Conservation (phyloP, 1,140 invertebrate species). For the Eriocheir sinensis region DNA sequence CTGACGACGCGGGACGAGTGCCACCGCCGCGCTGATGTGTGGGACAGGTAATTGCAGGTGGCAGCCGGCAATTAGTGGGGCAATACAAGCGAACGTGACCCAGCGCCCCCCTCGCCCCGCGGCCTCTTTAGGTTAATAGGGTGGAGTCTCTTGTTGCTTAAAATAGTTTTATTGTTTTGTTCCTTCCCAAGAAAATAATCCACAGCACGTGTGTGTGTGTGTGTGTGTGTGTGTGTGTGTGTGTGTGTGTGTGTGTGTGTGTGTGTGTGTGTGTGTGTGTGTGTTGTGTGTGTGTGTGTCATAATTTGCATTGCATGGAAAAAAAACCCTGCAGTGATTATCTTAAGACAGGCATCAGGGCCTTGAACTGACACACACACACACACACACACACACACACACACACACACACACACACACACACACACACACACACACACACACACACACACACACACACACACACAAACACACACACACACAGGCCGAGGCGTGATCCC, state of each 20-base stretch:
- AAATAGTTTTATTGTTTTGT: neutral
- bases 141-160: conserved; percentile 14
- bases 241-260: conserved; percentile 39
- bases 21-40: neutral
- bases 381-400: no score
- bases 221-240: conserved; percentile 52
- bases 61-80: neutral
- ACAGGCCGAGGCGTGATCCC: no score
- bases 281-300: conserved; percentile 12
- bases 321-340: no score
- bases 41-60: conserved; percentile 3
- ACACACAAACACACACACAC: neutral
- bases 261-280: conserved; percentile 29
- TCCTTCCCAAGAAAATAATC: neutral
- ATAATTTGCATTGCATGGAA: no score
- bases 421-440: neutral
- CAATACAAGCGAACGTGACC: conserved; percentile 14
- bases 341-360: no score
- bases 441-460: conserved; percentile 11
- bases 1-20: neutral
- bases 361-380: no score
- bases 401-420: neutral
- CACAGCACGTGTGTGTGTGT: neutral
- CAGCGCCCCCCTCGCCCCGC: neutral
- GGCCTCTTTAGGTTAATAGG: neutral